Percentiles rank a stretch among this genome's conserved stretches.
Evolutionary conservation across 2,113 vertebrate genomes (phyloP).

Genomic region (Rousettus leschenaultii): DNA sequence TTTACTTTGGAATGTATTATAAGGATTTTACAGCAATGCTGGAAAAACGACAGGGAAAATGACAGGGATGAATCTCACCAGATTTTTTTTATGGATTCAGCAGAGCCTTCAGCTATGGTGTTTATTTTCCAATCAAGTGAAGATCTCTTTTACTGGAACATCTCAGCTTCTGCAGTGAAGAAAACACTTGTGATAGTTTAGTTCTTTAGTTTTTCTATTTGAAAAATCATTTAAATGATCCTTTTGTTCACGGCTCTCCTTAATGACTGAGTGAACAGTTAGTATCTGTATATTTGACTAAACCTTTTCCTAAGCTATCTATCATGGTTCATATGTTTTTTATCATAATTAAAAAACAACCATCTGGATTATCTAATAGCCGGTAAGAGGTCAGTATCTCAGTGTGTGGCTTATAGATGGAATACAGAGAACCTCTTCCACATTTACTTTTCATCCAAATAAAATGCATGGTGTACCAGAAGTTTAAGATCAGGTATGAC

Average conservation of each 20-base stretch:
- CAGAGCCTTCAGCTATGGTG: conserved; percentile 46
- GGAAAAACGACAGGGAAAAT: conserved; percentile 54
- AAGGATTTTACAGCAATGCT: conserved; percentile 64
- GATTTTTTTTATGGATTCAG: conserved; percentile 26
- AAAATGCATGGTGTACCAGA: conserved; percentile 12
- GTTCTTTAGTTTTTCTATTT: conserved; percentile 73
- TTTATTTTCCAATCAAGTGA: conserved; percentile 21
- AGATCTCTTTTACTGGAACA: conserved; percentile 51
- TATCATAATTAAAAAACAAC: conserved; percentile 74
- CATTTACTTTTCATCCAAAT: conserved; percentile 5
- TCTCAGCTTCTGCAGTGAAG: conserved; percentile 59
- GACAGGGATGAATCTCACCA: conserved; percentile 58
- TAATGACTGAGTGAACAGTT: conserved; percentile 61
- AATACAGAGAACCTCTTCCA: background rate
- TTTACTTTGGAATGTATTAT: conserved; percentile 66
- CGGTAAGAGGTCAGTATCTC: conserved; percentile 23
- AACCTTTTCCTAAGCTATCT: conserved; percentile 74
- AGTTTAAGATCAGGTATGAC: background rate
- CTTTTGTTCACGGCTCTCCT: conserved; percentile 62
- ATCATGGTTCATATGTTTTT: conserved; percentile 69
- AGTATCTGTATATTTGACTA: conserved; percentile 82
- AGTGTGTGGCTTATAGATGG: conserved; percentile 3
- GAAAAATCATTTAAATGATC: conserved; percentile 14
- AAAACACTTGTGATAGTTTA: conserved; percentile 56
- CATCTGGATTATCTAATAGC: conserved; percentile 55